Base-by-base conservation (phyloP, 1,140 invertebrate species). In the Cyphomyrmex costatus region DNA sequence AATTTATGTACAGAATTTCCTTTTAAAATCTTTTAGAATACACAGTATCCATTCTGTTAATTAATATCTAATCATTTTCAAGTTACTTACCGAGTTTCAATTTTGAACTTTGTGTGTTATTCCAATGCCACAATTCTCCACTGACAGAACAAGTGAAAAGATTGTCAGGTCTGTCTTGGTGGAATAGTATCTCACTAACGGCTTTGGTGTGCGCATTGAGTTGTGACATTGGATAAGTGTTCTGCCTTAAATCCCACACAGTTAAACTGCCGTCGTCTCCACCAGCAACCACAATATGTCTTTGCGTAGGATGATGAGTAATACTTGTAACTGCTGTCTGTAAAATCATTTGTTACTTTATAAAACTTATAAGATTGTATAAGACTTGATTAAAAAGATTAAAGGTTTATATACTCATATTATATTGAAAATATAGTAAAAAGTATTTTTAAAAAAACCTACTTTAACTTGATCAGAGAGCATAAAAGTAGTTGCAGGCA, bases 101-200 rank as follows among this genome's bases (percentile, higher is more conserved):
- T 93, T 94, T 96, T 3, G 93, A 92, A 65, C 92, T 92, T 27
- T 95, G 93, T 14, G 93, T 74, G 80, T 95, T 96, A 90, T 97
- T 97, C 98, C 98, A 98, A 92, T 98, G 97, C 97, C 98, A 98
- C 5, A 98, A 93, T 93, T 98, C 97, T 3, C 98, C 98, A 86
- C 96, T 96, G 60, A 96, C 94, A 0, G 98, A 98, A 91, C 97
- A 97, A 1, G 97, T 98, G 87, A 98, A 97, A 0, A 98, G 91
- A 95, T 98, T 98, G 71, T 98, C 96, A 1, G 98, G 98, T 90
- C 97, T 96, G 68, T 97, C 96, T 10, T 96, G 97, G 94, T 99
- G 98, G 90, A 98, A 99, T 58, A 97, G 96, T 83, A 98, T 97
- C 95, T 98, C 98, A 63, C 96, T 97, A 14, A 98, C 97, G 51